Evolutionary conservation across 2,797 vertebrate genomes (phyloP), one percentile per base, ranked within the genome.

Genomic region (Limosa lapponica): DNA sequence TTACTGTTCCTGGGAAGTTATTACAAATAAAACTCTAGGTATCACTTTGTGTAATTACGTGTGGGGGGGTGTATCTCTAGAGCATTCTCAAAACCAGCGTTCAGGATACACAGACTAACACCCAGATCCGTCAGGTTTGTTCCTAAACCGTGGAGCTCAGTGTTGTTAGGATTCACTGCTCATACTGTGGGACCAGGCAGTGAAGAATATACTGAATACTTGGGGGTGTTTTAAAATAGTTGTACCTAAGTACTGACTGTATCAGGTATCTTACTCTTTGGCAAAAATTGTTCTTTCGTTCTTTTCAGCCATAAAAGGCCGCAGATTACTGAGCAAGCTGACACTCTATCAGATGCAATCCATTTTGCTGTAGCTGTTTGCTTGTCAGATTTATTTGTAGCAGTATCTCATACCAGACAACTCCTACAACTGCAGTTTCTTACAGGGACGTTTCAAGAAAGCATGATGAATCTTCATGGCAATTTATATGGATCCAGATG

Each of bases 341-440:
- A 61, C 87, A 55, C 54, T 73, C 82, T 36, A 70, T 75, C 91
- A 69, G 75, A 87, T 54, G 57, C 94, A 65, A 72, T 86, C 77
- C 82, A 59, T 95, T 72, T 25, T 82, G 37, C 80, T 11, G 39
- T 57, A 62, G 91, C 84, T 84, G 70, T 84, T 80, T 87, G 52
- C 88, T 43, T 87, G 95, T 84, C 96, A 93, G 64, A 64, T 95
- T 97, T 94, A 93, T 95, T 89, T 65, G 91, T 36, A 44, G 93
- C 87, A 20, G n/a, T 82, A 37, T 82, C 90, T 97, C 95, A 95
- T 3, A 32, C 20, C 71, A 91, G 91, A 78, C 96, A 89, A 69
- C 57, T 77, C 22, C 2, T 78, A n/a, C 87, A 74, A n/a, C 62
- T 71, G 87, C 87, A 46, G 71, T n/a, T 72, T 34, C 95, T 96